Percentiles rank a stretch among this genome's conserved stretches.
Evolutionary conservation across 2,888 invertebrate genomes (phyloP).

Genomic region (Sinopyrophorus schimmeli): DNA sequence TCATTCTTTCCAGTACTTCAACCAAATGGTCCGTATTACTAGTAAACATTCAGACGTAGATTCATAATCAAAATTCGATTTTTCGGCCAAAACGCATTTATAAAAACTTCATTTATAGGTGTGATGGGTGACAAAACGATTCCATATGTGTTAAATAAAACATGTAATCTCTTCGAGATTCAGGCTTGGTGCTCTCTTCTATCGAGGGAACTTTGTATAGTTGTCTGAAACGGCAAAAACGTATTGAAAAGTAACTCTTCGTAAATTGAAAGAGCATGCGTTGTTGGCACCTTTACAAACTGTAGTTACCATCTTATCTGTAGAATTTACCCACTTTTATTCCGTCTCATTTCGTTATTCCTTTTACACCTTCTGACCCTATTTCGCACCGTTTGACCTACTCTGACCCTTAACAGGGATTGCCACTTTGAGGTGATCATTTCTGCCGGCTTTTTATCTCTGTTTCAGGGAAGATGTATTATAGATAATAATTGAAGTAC

Average conservation of each 20-base stretch:
- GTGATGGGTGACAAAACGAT: constrained; percentile 28
- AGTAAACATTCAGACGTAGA: too few species aligned
- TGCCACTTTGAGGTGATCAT: constrained; percentile 31
- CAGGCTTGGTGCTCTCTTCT: constrained; percentile 15
- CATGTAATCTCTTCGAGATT: constrained; percentile 30
- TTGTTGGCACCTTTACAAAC: constrained; percentile 21
- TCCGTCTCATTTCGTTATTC: constrained; percentile 35
- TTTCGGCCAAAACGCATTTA: too few species aligned
- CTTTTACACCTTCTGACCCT: constrained; percentile 26
- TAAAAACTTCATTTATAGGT: too few species aligned
- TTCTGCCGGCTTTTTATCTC: constrained; percentile 11
- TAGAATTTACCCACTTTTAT: too few species aligned
- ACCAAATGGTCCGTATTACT: too few species aligned
- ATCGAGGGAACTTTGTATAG: constrained; percentile 11
- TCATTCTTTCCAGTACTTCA: too few species aligned
- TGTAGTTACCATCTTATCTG: constrained; percentile 34
- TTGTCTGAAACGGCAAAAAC: constrained; percentile 11
- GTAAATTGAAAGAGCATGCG: constrained; percentile 37
- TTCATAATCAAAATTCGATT: too few species aligned
- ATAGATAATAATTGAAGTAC: neutral
- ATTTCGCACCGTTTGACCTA: constrained; percentile 31
- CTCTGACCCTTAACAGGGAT: constrained; percentile 27
- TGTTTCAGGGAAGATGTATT: neutral
- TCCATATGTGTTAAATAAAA: constrained; percentile 29
- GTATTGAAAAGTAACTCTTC: constrained; percentile 31